Base-by-base conservation (phyloP, 1,140 invertebrate species). In the Pogonomyrmex californicus region DNA sequence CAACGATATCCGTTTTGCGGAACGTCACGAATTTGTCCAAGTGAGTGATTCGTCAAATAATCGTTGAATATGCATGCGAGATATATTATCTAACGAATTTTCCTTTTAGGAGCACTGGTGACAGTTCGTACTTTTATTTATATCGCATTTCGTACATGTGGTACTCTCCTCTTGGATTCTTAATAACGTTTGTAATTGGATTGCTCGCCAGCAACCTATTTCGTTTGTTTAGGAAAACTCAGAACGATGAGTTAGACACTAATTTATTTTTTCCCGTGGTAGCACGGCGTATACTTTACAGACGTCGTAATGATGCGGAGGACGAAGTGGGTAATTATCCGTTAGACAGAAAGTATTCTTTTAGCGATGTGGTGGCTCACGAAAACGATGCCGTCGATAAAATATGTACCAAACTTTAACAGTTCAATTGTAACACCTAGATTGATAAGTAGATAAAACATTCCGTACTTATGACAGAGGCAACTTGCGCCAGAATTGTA, bases 101-200 rank as follows among this genome's bases (percentile, higher is more conserved):
- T 88, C 38, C 70, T 90, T 92, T 88, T 56, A 93, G 92, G 56
- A 41, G 51, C 9, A 30, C 44, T 6, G 85, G 85, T 4, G 86
- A 91, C 14, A 90, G 82, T 6, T 87, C 85, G 36, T 93, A 91
- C 70, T 92, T 94, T 44, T 94, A 93, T 76, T 78, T 97, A 0
- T 97, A 98, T 91, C 96, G 97, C 83, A 95, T 99, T 14, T 99
- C 98, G 0, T 99, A 99, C 92, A 96, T 99, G 96, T 99, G 98
- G 97, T 98, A 97, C 92, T 96, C 97, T 5, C 96, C 97, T 0
- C 94, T 98, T 65, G 98, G 97, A 70, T 97, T 97, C 86, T 4
- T 96, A 0, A 91, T 97, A 0, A 97, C 98, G 2, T 91, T 98
- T 3, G 47, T 97, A 0, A 88, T 98, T 73, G 97, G 97, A n/a